Base-by-base conservation (phyloP, 2,113 vertebrate genomes). In the Erpornis zantholeuca region DNA sequence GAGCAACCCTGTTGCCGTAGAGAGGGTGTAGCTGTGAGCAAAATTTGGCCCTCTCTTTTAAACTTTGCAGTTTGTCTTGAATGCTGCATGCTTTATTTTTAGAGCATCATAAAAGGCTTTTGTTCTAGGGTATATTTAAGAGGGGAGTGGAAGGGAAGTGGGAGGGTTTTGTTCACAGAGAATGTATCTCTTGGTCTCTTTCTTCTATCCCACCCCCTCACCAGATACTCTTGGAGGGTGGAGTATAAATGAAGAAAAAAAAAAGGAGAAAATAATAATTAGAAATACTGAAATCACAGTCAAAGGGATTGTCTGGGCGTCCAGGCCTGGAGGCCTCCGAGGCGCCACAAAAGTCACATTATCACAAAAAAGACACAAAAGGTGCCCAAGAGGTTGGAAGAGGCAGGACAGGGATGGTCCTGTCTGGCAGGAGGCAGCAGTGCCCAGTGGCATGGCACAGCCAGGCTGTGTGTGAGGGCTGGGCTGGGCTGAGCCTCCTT, bases 81-180 rank as follows among this genome's bases (percentile, higher is more conserved):
- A 80, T 92, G 95, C 79, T 93, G 72, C 80, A 22, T 86, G 91
- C 91, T 95, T 97, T 97, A 97, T 96, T 97, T 97, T 97, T 97
- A 96, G 96, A 96, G 90, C 88, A 81, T 92, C 96, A 97, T 96
- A 97, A 97, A 96, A 85, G 65, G 89, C 96, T 95, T 97, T 97
- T 97, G 96, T 97, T 95, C 89, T 85, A 94, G 88, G 92, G 94
- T 97, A 95, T 97, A 96, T 97, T 97, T 97, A 96, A 96, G 87
- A 96, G 96, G 97, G 96, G 96, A 96, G 97, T 87, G 96, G 95
- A 97, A 86, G 92, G 96, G 95, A 97, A 97, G 92, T 94, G 79
- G 96, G 95, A 95, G 92, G 94, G 88, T 86, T 93, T 56, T 95
- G 85, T 77, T 88, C 90, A 75, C n/a, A 66, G 96, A 45, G 96